Conservation (phyloP, 2,888 invertebrate genomes). For the Brachypalpus laphriformis region DNA sequence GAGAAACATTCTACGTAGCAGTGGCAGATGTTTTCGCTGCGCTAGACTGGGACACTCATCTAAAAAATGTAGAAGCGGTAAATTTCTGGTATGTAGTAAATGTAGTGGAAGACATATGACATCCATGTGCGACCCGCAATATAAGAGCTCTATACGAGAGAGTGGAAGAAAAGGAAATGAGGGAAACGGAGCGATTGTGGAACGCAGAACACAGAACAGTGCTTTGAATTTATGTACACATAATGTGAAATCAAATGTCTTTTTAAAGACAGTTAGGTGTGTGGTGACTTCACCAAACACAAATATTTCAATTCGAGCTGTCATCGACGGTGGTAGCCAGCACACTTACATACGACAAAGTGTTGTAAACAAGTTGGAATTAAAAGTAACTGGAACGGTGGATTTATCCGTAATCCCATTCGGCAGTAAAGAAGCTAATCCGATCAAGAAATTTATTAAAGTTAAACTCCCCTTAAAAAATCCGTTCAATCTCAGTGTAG, state of each 20-base stretch:
- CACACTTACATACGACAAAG: conserved; percentile 15
- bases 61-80: not conserved
- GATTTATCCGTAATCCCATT: conserved; percentile 10
- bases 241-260: not conserved
- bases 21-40: too few relatives aligned
- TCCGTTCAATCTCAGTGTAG: not conserved
- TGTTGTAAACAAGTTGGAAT: conserved; percentile 1
- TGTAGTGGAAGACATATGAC: not conserved
- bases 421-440: conserved; percentile 10
- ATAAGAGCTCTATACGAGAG: not conserved
- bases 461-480: not conserved
- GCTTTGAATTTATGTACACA: not conserved
- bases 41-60: not conserved
- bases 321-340: not conserved
- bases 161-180: not conserved
- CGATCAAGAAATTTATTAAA: not conserved
- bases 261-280: not conserved
- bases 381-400: not conserved
- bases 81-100: not conserved
- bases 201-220: not conserved
- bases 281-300: not conserved
- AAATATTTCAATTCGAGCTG: not conserved
- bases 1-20: too few relatives aligned
- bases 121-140: not conserved
- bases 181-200: not conserved